Evolutionary conservation across 2,888 invertebrate genomes (phyloP).

Genomic region (Ryuthela nishihirai): DNA sequence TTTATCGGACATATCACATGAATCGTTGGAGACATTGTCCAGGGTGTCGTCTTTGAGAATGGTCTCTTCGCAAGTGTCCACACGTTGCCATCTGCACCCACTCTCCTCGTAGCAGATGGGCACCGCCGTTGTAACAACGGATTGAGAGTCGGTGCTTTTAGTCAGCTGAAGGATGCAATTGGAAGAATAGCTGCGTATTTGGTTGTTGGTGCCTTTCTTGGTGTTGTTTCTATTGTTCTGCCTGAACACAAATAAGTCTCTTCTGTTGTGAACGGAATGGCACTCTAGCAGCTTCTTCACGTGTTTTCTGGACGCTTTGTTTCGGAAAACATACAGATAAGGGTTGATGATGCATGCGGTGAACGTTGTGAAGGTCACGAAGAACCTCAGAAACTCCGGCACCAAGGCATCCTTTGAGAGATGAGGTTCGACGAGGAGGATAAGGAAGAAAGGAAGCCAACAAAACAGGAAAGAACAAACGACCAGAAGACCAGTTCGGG

Average conservation of each 20-base stretch:
- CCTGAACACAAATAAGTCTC: neutral
- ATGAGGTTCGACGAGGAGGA: constrained; percentile 51
- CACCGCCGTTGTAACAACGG: no score
- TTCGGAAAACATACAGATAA: constrained; percentile 72
- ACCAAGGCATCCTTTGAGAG: constrained; percentile 39
- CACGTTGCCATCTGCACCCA: no score
- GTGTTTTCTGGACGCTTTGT: constrained; percentile 62
- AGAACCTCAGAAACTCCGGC: neutral
- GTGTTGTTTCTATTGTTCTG: neutral
- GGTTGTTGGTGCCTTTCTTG: neutral
- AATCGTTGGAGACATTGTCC: neutral
- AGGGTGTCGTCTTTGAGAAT: neutral
- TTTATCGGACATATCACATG: no score
- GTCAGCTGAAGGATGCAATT: constrained; percentile 6
- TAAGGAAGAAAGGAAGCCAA: constrained; percentile 57
- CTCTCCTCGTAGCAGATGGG: no score
- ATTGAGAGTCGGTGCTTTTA: constrained; percentile 1
- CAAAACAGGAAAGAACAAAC: constrained; percentile 63
- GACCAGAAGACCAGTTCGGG: constrained; percentile 75
- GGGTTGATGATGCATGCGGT: constrained; percentile 66
- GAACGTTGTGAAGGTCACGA: constrained; percentile 53
- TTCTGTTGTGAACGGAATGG: neutral
- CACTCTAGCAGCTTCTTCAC: constrained; percentile 22
- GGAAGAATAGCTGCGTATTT: neutral
- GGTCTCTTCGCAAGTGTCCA: neutral